Base-by-base conservation (phyloP, 2,888 invertebrate species). In the Atrina japonica region DNA sequence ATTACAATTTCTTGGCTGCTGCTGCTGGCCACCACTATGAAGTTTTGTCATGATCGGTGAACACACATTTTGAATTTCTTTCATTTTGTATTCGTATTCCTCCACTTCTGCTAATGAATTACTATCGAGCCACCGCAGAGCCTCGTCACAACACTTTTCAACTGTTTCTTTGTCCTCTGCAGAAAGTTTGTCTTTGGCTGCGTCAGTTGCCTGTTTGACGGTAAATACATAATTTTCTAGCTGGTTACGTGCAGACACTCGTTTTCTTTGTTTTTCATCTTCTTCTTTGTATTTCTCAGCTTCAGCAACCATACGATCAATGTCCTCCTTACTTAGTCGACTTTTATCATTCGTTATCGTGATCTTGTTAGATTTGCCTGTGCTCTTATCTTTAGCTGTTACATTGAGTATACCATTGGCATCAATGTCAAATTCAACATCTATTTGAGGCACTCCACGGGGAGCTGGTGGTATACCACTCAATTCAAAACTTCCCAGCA, bases 281-380 rank as follows among this genome's bases (percentile, higher is more conserved):
- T 88, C 89, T 1, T 83, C 84, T 67, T 79, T 81, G 80, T 85
- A 89, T 68, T 80, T 81, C 61, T 89, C 87, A 0, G 88, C 88
- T 1, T 88, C 88, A 23, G 76, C 70, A 45, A 89, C 83, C 89
- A 89, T 96, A 77, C 94, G 93, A 82, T 97, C 96, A 66, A 96
- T 96, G 66, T 97, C 96, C n/a, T 94, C 94, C 88, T 96, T 95
- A 70, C 94, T 95, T 11, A 96, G 92, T 3, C 96, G 93, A 0
- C 96, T 96, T 86, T 95, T 96, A 86, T 96, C 96, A 84, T 96
- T 96, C 3, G 95, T 95, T 69, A 96, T 96, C 35, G 95, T 96
- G 76, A 96, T 96, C 83, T 94, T 94, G 87, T 95, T 95, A 0
- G 94, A 93, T 70, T 93, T 94, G 0, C 96, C 96, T 0, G 96